These are phyloP conservation scores for Ophthalmolycus amberensis DNA, from an alignment of 2,113 vertebrate species.

Conservation along the genomic window DNA sequence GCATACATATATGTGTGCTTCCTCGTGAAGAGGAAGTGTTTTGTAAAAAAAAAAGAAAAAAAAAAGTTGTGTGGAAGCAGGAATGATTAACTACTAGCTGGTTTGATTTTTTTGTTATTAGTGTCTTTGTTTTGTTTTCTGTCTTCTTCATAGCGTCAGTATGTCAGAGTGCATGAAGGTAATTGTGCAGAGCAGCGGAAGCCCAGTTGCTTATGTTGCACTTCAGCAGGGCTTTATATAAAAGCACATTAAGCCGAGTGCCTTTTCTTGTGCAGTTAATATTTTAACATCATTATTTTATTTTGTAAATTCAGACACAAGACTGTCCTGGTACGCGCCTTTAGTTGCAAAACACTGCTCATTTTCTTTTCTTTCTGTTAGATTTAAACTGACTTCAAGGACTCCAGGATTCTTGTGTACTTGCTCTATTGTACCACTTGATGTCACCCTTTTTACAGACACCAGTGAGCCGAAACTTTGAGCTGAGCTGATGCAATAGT, in stretches of 20 bases:
- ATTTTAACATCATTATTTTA: constrained; percentile 5
- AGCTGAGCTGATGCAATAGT: constrained; percentile 12
- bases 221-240: neutral
- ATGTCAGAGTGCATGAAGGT: neutral
- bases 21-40: neutral
- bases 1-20: neutral
- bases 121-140: neutral
- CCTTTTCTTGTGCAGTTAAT: constrained; percentile 15
- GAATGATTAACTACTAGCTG: neutral
- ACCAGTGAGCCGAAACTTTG: constrained; percentile 1
- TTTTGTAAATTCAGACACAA: no score
- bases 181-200: neutral
- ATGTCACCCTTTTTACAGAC: constrained; percentile 61
- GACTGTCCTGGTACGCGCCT: neutral
- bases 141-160: neutral
- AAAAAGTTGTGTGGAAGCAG: neutral
- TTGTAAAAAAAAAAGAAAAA: no score
- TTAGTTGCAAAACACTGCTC: neutral
- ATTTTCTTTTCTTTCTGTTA: neutral
- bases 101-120: neutral
- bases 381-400: neutral
- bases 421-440: constrained; percentile 67
- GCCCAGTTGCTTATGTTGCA: neutral
- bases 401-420: constrained; percentile 15
- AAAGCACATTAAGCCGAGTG: constrained; percentile 10